Base-by-base conservation (phyloP, 1,140 invertebrate species). In the Uloborus diversus region DNA sequence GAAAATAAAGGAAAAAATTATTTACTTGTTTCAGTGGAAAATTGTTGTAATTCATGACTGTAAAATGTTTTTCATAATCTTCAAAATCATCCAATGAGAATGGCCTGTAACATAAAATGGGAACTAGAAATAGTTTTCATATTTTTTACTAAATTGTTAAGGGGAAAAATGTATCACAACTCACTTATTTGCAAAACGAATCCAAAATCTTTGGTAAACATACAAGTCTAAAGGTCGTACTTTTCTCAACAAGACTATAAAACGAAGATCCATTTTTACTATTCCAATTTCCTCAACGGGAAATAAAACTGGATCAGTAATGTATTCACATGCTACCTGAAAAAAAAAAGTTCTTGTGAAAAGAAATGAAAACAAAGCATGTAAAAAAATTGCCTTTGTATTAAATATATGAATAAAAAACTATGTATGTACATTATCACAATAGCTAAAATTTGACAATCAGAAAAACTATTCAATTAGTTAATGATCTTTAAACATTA, bases 261-360 rank as follows among this genome's bases (percentile, higher is more conserved):
- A 98, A 68, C 96, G 90, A 20, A 96, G 87, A 87, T 98, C 96
- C 88, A 97, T 97, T 87, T 98, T 97, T 0, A 97, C 95, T 81
- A 88, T 86, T 1, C 91, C 90, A 30, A 94, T 85, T 79, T 94
- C 93, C 17, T 89, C 88, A 69, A 94, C 89, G 23, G 91, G 85
- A 86, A 95, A 97, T 20, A 97, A 87, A 4, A 97, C 93, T 0
- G 95, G 94, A 68, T 92, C 88, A 65, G 93, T 89, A 32, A 97
- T 91, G 86, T 97, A 98, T 85, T 96, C 95, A 84, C 95, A 94
- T 11, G 90, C 93, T 75, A 95, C 92, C 84, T 85, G 79, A 84
- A 85, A 80, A 81, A 70, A 66, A 51, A n/a, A n/a, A n/a, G n/a
- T n/a, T n/a, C n/a, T n/a, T n/a, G n/a, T n/a, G n/a, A n/a, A n/a